Evolutionary conservation across 2,888 invertebrate species (phyloP).

Genomic region (Hanleya hanleyi): DNA sequence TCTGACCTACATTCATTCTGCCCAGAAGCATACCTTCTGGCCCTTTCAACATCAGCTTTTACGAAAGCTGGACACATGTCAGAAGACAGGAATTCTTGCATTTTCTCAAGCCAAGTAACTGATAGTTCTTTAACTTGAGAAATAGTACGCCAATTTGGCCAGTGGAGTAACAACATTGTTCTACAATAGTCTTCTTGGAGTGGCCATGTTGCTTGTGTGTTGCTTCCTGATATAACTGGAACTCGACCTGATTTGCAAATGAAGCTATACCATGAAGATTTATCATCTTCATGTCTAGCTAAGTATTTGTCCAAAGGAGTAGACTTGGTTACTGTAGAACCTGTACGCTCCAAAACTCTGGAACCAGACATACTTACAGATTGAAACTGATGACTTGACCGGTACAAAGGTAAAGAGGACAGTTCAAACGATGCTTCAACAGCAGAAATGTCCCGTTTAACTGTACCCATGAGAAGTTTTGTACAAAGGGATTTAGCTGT

Average conservation of each 20-base stretch:
- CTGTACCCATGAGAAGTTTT: constrained; percentile 38
- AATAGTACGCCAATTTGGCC: constrained; percentile 40
- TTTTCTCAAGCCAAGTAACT: constrained; percentile 29
- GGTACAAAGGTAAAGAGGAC: constrained; percentile 30
- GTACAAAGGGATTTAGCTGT: constrained; percentile 31
- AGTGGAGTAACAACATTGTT: constrained; percentile 38
- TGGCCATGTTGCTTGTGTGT: constrained; percentile 33
- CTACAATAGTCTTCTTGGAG: constrained; percentile 34
- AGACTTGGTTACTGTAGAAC: constrained; percentile 23
- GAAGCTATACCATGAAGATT: constrained; percentile 14
- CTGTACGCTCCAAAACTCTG: constrained; percentile 29
- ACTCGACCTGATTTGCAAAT: constrained; percentile 16
- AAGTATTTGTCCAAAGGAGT: constrained; percentile 36
- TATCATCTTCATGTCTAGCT: constrained; percentile 1
- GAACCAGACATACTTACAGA: constrained; percentile 34
- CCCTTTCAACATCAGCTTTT: constrained; percentile 28
- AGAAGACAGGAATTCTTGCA: constrained; percentile 32
- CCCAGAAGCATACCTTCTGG: neutral
- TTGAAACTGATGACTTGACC: constrained; percentile 39
- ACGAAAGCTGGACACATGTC: constrained; percentile 37
- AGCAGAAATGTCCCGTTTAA: constrained; percentile 43
- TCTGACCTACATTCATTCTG: too few species aligned
- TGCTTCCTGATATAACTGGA: constrained; percentile 14
- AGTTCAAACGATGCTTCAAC: constrained; percentile 34
- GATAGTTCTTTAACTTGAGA: constrained; percentile 32